A percentile compares a stretch with the other conserved stretches of the same genome.
These are phyloP conservation scores for Exephanes ischioxanthus DNA, from an alignment of 2,888 invertebrate species.

Conservation along the genomic window DNA sequence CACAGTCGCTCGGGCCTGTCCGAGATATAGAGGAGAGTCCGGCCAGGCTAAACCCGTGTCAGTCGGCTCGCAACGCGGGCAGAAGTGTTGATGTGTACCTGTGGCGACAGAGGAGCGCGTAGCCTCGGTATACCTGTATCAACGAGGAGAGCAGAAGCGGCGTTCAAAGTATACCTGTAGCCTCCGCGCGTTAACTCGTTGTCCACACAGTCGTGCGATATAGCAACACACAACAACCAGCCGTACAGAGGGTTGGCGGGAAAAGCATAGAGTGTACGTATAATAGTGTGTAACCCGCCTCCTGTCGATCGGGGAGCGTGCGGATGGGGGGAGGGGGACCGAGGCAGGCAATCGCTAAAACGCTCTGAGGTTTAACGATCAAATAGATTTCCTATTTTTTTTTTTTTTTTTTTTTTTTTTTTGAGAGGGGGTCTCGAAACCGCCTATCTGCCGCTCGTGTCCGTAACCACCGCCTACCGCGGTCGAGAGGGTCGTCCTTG, in stretches of 20 bases:
- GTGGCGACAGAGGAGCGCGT: slow-evolving; percentile 4
- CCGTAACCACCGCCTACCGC: slow-evolving; percentile 10
- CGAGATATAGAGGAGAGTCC: slow-evolving; percentile 66
- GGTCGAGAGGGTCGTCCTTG: slow-evolving; percentile 68
- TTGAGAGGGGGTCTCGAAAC: not conserved
- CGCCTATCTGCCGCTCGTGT: not conserved
- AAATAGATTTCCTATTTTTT: slow-evolving; percentile 80
- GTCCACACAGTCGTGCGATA: slow-evolving; percentile 14
- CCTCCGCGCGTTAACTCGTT: slow-evolving; percentile 47
- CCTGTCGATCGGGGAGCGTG: slow-evolving; percentile 8
- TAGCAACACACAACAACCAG: slow-evolving; percentile 12
- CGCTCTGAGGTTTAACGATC: slow-evolving; percentile 78
- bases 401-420: slow-evolving; percentile 70
- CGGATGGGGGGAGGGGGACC: not conserved
- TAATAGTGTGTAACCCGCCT: not conserved
- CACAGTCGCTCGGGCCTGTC: slow-evolving; percentile 79
- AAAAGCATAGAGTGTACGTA: not conserved
- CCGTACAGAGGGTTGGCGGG: not conserved
- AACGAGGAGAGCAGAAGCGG: not conserved
- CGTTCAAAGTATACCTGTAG: slow-evolving; percentile 6
- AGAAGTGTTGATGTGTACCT: slow-evolving; percentile 9
- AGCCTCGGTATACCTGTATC: not conserved
- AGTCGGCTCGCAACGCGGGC: slow-evolving; percentile 25
- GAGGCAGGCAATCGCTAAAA: slow-evolving; percentile 34
- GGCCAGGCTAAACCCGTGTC: slow-evolving; percentile 66